Percentiles rank a stretch among this genome's conserved stretches.
Evolutionary conservation across 2,113 vertebrate genomes (phyloP).

Genomic region (Silurus glanis): DNA sequence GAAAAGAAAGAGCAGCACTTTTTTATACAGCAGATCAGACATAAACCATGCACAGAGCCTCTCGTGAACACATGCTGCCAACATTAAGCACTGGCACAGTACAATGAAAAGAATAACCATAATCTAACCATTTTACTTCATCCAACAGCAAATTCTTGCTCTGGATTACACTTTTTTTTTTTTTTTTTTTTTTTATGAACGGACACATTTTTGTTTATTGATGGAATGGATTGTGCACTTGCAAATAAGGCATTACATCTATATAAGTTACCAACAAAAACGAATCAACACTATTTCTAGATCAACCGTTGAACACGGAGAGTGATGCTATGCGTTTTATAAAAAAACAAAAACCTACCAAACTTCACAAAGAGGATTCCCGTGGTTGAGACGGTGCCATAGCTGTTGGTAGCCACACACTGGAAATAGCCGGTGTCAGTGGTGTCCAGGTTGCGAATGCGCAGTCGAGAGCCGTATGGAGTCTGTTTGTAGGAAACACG

Average conservation of each 20-base stretch:
- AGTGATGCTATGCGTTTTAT: not conserved
- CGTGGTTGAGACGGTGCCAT: slow-evolving; percentile 88
- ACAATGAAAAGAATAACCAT: slow-evolving; percentile 23
- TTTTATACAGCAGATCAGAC: slow-evolving; percentile 59
- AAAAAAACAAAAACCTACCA: slow-evolving; percentile 73
- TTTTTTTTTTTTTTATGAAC: slow-evolving; percentile 18
- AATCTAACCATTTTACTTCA: slow-evolving; percentile 22
- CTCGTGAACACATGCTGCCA: slow-evolving; percentile 55
- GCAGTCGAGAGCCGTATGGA: slow-evolving; percentile 86
- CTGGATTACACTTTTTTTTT: not conserved
- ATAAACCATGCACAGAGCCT: slow-evolving; percentile 63
- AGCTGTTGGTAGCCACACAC: slow-evolving; percentile 86
- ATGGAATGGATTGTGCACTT: not conserved
- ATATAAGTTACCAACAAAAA: not conserved
- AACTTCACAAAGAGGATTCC: slow-evolving; percentile 97
- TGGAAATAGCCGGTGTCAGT: slow-evolving; percentile 98
- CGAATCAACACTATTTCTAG: slow-evolving; percentile 8
- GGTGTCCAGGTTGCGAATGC: slow-evolving; percentile 94
- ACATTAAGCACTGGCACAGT: slow-evolving; percentile 29
- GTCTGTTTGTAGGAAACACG: slow-evolving; percentile 86
- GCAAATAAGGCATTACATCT: slow-evolving; percentile 4
- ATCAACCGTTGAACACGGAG: not conserved
- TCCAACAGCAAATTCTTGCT: not conserved
- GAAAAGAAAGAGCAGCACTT: slow-evolving; percentile 65
- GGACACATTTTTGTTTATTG: slow-evolving; percentile 30